phyloP scores from a whole-genome alignment of 2,113 vertebrate species.

The Himantopus leucocephalus region DNA sequence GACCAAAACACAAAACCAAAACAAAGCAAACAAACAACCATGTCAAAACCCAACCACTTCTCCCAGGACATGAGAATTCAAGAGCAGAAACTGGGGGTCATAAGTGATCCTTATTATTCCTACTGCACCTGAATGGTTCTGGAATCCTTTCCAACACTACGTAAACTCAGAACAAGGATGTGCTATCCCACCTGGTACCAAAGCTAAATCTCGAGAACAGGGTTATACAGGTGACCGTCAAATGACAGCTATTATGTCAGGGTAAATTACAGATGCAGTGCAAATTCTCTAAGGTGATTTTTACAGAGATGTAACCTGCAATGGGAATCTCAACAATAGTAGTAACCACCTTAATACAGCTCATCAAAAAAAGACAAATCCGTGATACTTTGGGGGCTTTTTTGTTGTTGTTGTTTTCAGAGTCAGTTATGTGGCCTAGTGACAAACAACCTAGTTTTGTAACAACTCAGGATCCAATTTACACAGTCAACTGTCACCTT shows the following conservation, averaged over 20 bases:
- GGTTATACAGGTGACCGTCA: accelerated
- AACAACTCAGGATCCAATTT: background rate
- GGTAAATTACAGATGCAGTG: background rate
- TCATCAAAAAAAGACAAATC: background rate
- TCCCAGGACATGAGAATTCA: background rate
- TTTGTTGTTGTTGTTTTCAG: background rate
- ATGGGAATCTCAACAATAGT: background rate
- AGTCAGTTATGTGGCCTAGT: background rate
- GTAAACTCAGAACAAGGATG: background rate
- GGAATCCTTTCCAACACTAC: background rate
- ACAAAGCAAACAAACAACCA: too few species aligned
- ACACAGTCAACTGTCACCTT: background rate
- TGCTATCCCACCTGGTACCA: accelerated
- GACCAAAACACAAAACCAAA: too few species aligned
- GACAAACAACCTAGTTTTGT: background rate
- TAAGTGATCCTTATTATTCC: background rate
- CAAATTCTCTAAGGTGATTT: background rate
- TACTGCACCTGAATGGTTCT: accelerated
- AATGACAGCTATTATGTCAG: background rate
- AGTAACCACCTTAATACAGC: accelerated
- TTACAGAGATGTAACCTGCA: background rate
- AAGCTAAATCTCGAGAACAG: background rate
- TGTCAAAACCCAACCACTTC: background rate
- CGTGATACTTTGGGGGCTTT: accelerated
- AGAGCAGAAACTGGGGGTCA: background rate